phyloP scores from a whole-genome alignment of 2,113 vertebrate species.

The Alligator mississippiensis region DNA sequence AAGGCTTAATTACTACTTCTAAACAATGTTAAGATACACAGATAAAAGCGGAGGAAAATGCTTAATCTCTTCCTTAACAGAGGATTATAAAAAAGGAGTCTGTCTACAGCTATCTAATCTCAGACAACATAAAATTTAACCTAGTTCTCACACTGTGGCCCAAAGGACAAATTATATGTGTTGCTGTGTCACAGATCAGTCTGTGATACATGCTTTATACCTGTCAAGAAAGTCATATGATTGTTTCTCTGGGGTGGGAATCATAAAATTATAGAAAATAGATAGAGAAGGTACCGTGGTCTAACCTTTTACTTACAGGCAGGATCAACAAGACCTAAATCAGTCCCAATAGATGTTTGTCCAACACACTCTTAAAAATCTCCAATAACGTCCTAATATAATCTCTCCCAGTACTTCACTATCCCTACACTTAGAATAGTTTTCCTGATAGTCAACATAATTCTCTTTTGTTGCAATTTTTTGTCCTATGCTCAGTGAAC shows the following conservation, averaged over 20 bases:
- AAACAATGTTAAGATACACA: neutral
- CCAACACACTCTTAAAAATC: neutral
- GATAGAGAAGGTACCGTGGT: neutral
- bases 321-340: neutral
- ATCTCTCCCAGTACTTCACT: neutral
- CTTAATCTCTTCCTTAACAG: slow-evolving; percentile 18
- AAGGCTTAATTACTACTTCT: neutral
- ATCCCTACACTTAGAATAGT: neutral
- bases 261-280: neutral
- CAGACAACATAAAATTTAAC: slow-evolving; percentile 35
- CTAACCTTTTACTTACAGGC: neutral
- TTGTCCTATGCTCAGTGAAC: no score
- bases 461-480: neutral
- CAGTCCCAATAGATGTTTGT: neutral
- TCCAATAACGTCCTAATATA: neutral
- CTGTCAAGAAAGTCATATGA: neutral
- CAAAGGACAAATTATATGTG: slow-evolving; percentile 40
- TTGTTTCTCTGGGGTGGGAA: neutral
- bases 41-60: neutral
- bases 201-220: neutral
- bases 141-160: slow-evolving; percentile 48
- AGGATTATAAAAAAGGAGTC: slow-evolving; percentile 8
- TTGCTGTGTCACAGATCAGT: slow-evolving; percentile 41
- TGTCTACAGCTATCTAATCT: slow-evolving; percentile 30
- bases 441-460: neutral